Evolutionary conservation across 1,140 invertebrate genomes (phyloP).

Genomic region (Aphaenogaster ashmeadi): DNA sequence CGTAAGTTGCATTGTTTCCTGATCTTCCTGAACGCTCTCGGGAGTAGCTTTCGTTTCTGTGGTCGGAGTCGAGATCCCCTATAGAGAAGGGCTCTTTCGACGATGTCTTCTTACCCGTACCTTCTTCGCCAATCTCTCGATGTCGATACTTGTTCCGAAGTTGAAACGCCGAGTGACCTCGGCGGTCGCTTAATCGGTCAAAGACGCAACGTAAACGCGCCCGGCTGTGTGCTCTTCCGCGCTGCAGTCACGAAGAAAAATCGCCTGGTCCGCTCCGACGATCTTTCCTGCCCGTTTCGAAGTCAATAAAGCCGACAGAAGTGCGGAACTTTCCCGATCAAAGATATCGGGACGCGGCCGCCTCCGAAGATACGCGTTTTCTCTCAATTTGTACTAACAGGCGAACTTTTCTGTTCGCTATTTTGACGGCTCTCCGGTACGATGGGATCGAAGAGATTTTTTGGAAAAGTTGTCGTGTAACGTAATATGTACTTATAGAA

Average conservation of each 20-base stretch:
- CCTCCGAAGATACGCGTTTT: conserved; percentile 46
- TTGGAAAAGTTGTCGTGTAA: not conserved
- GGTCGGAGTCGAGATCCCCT: conserved; percentile 33
- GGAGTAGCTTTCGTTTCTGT: conserved; percentile 56
- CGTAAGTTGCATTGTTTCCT: conserved; percentile 52
- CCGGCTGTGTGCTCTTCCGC: conserved; percentile 28
- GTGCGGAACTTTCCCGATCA: conserved; percentile 58
- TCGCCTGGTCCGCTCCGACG: conserved; percentile 37
- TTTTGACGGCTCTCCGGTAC: conserved; percentile 15
- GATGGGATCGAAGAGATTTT: not conserved
- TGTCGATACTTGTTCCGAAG: conserved; percentile 62
- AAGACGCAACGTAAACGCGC: conserved; percentile 55
- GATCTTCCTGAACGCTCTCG: conserved; percentile 46
- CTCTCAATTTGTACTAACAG: conserved; percentile 63
- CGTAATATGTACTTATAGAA: not conserved
- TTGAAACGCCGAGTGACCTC: conserved; percentile 59
- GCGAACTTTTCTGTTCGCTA: conserved; percentile 37
- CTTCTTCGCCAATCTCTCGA: conserved; percentile 52
- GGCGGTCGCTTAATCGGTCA: conserved; percentile 61
- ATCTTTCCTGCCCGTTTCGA: conserved; percentile 51
- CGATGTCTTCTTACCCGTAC: conserved; percentile 55
- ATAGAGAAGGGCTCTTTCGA: conserved; percentile 58
- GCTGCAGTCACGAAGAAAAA: conserved; percentile 65
- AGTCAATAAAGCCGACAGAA: conserved; percentile 63
- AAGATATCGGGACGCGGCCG: conserved; percentile 49